Evolutionary conservation across 2,113 vertebrate species (phyloP), one percentile per base, ranked within the genome.

Genomic region (Centropristis striata): DNA sequence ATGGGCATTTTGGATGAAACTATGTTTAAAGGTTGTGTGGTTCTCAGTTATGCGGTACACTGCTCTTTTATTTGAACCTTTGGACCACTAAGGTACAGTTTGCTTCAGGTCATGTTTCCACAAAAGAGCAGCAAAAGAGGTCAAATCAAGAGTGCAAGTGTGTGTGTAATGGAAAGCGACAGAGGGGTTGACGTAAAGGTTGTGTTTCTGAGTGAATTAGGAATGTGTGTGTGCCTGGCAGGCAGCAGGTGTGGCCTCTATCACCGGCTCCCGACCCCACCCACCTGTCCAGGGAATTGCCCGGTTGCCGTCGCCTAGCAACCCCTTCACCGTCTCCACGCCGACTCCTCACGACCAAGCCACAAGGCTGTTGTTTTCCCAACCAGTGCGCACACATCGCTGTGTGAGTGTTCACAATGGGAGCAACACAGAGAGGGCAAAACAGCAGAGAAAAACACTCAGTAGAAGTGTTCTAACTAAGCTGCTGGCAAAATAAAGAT

Each of bases 211-310:
- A 23, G 75, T 60, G 55, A 80, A 59, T 75, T 37, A 54, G 63
- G 70, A 67, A 16, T 71, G 76, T 77, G 46, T 59, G 36, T 69
- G 57, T 58, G 63, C 12, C 20, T 41, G 72, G 58, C 27, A 25
- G 71, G 64, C 73, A 81, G 87, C 90, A 92, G 90, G 90, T 93
- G 93, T 80, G 81, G 83, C 84, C 67, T 85, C 77, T 58, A 25
- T 83, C 83, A 58, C 66, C 75, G 73, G 71, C 54, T 78, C 58
- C 15, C 37, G 1, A 86, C 86, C 87, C 78, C 80, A 63, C 88
- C 91, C 84, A 91, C 83, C 88, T 86, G 81, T 78, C 66, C 70
- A 20, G 82, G 85, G 91, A 92, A 87, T 92, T 74, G 79, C 82
- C 84, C 53, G 42, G 55, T 61, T 67, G 75, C 79, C 14, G 78